A percentile compares a stretch with the other conserved stretches of the same genome.
Evolutionary conservation across 2,113 vertebrate species (phyloP).

Genomic region (Gasterosteus aculeatus): DNA sequence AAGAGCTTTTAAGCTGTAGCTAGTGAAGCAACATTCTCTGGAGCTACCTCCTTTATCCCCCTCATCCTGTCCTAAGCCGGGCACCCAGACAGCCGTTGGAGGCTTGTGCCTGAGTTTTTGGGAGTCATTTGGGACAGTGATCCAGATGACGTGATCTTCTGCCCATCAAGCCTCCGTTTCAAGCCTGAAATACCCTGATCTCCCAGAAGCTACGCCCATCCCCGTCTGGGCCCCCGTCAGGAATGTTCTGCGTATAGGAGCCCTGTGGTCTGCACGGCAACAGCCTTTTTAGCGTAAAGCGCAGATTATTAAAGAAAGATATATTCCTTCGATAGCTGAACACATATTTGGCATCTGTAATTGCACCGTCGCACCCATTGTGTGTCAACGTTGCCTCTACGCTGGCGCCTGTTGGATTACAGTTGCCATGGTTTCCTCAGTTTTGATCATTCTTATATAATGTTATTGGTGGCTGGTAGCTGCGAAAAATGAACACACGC

Average conservation of each 20-base stretch:
- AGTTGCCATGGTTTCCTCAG: conserved; percentile 76
- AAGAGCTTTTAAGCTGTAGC: conserved; percentile 75
- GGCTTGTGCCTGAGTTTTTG: conserved; percentile 51
- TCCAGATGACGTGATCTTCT: conserved; percentile 55
- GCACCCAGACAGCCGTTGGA: conserved; percentile 63
- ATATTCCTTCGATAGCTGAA: conserved; percentile 3
- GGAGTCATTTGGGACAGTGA: conserved; percentile 57
- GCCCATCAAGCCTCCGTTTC: conserved; percentile 59
- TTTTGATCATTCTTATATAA: conserved; percentile 78
- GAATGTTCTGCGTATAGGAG: conserved; percentile 58
- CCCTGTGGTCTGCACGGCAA: conserved; percentile 36
- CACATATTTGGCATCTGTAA: conserved; percentile 37
- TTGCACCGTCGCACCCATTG: conserved; percentile 46
- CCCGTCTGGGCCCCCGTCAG: conserved; percentile 49
- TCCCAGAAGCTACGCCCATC: conserved; percentile 41
- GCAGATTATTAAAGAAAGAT: conserved; percentile 17
- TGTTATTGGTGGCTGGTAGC: conserved; percentile 75
- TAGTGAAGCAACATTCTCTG: conserved; percentile 65
- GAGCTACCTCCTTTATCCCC: conserved; percentile 70
- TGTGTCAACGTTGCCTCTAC: conserved; percentile 13
- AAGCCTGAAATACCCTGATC: conserved; percentile 54
- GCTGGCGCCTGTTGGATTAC: conserved; percentile 51
- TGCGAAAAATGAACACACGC: conserved; percentile 63
- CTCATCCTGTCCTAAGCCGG: conserved; percentile 71
- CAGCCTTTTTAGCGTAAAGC: neutral